Base-by-base conservation (phyloP, 2,888 invertebrate species). In the Tolmerus cingulatus region DNA sequence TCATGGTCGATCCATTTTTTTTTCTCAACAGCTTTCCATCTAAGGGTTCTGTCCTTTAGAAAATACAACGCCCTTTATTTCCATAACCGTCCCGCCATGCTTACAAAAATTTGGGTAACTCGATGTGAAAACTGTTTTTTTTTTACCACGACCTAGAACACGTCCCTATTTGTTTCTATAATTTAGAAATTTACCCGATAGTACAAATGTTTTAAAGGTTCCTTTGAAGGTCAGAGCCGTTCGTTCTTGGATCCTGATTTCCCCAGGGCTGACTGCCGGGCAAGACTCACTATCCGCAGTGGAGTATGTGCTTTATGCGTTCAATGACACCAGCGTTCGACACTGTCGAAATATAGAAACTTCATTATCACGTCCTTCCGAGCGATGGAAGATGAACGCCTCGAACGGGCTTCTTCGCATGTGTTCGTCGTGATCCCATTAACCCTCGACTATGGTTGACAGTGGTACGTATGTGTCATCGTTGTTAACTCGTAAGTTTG, bases 321-420 rank as follows among this genome's bases (percentile, higher is more conserved):
- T 30, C 81, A 81, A 81, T 55, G 55, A 81, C 81, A 81, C 55
- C 55, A 34, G 51, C 78, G 40, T 40, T 40, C 9, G 27, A n/a
- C n/a, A 12, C 37, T 40, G 37, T 37, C 37, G 81, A 55, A 81
- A 27, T 46, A 30, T 46, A 30, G 51, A 81, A 81, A 81, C 55
- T 81, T 81, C 19, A 81, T 51, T 81, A 81, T 55, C 78, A 78
- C 78, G 34, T 51, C 81, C 55, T 81, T 81, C 27, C 66, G 12
- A 66, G 23, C 12, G 66, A 9, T 66, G 27, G 23, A 66, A 66
- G 66, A 66, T 27, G 27, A 66, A 27, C 8, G 66, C 66, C 27
- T 14, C 9, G 66, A 66, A 27, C 66, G 12, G 19, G 12, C 23
- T 23, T 66, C 66, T 19, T 51, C 51, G 16, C 8, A n/a, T 51